Percentiles rank a stretch among this genome's conserved stretches.
Evolutionary conservation across 1,140 invertebrate genomes (phyloP).

Genomic region (Lamellibrachia luymesi): DNA sequence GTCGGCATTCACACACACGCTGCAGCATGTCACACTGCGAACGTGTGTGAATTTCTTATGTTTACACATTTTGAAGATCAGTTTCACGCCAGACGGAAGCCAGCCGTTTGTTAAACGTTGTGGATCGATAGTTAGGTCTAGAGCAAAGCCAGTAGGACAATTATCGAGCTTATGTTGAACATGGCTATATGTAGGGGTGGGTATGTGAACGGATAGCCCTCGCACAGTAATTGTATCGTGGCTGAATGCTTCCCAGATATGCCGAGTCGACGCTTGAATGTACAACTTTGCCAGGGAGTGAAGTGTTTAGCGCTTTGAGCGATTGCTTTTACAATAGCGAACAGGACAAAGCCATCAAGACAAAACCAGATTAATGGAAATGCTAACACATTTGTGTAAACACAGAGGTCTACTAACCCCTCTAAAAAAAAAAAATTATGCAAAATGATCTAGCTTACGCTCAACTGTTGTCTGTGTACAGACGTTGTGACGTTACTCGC

Average conservation of each 20-base stretch:
- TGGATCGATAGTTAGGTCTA: background rate
- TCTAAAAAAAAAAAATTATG: background rate
- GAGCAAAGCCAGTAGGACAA: background rate
- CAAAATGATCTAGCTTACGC: background rate
- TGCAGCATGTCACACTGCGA: background rate
- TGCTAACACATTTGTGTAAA: background rate
- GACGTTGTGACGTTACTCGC: background rate
- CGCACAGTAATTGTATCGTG: too few relatives aligned
- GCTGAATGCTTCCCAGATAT: too few relatives aligned
- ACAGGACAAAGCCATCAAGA: background rate
- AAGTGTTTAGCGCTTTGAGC: too few relatives aligned
- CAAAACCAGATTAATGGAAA: background rate
- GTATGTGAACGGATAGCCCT: too few relatives aligned
- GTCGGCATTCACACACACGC: background rate
- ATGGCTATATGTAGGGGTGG: too few relatives aligned
- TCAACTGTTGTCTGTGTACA: background rate
- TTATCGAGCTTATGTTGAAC: background rate
- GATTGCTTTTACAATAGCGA: background rate
- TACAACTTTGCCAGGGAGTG: too few relatives aligned
- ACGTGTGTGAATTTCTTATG: background rate
- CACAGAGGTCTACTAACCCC: background rate
- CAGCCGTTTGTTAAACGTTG: background rate
- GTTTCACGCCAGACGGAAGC: background rate
- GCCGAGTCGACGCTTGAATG: too few relatives aligned
- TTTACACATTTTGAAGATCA: background rate